Base-by-base conservation (phyloP, 2,888 invertebrate species). In the Tridacna gigas region DNA sequence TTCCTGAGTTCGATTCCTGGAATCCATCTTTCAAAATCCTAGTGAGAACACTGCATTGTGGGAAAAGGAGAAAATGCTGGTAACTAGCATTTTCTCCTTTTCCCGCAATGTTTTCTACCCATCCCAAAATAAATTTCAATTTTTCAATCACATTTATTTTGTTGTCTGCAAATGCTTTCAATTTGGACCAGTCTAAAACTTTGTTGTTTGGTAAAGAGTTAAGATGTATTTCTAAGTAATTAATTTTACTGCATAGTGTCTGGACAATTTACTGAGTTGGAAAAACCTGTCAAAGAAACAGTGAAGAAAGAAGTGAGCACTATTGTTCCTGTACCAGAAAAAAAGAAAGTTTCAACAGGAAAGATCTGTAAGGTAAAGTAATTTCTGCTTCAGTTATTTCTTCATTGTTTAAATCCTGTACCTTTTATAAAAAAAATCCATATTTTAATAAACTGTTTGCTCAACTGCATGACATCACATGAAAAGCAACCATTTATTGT, bases 291-390 rank as follows among this genome's bases (percentile, higher is more conserved):
- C 13, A 71, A 75, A 61, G 91, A 88, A 69, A 82, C 81, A 12
- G 84, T 89, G 63, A 88, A 89, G 28, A 90, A 91, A 80, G 89
- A 89, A 67, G 84, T 89, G 26, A 85, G 85, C 18, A 86, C 90
- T 7, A 79, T 86, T 56, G 85, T 90, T 12, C 86, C 89, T 96
- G 97, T 9, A 97, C 97, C 2, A 97, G 90, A 90, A 75, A 97
- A 95, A 83, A 91, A 91, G 82, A 91, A 89, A 83, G 83, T 88
- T 12, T 63, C 79, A 48, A 69, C 80, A 22, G 85, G 86, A 18
- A 88, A 89, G 82, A 88, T 86, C 22, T 89, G 86, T 60, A 88
- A 84, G 82, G 88, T 88, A 77, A 79, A 37, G 20, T 28, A 20
- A 25, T 45, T 63, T 22, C 12, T 37, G 3, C n/a, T 60, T 60